Evolutionary conservation across 2,888 invertebrate species (phyloP).

Genomic region (Nebria salina): DNA sequence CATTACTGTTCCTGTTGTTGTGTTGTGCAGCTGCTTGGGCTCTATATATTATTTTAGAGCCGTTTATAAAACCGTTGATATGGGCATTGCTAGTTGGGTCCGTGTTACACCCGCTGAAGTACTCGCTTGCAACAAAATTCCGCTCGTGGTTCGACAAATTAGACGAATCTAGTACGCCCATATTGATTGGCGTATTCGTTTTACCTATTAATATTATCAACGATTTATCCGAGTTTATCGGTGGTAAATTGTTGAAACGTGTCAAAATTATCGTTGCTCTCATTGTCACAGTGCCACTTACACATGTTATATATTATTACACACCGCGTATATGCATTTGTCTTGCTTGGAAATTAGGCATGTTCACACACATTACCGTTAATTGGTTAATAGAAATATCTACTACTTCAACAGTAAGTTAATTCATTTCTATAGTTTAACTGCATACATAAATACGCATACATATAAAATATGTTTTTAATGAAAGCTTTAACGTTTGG

Average conservation of each 20-base stretch:
- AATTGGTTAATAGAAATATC: constrained; percentile 59
- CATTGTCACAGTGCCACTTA: constrained; percentile 61
- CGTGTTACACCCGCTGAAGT: constrained; percentile 94
- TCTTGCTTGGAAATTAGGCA: constrained; percentile 66
- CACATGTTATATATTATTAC: constrained; percentile 75
- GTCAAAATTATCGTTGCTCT: constrained; percentile 68
- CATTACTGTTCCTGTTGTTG: constrained; percentile 77
- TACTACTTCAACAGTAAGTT: constrained; percentile 58
- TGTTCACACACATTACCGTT: constrained; percentile 52
- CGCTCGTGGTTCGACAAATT: constrained; percentile 81
- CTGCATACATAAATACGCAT: no score
- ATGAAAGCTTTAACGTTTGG: no score
- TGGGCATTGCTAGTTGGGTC: constrained; percentile 98
- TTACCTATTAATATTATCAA: constrained; percentile 83
- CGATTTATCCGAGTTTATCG: constrained; percentile 77
- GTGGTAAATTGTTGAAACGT: constrained; percentile 75
- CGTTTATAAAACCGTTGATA: constrained; percentile 91
- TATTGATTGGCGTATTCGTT: constrained; percentile 68
- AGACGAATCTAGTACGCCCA: constrained; percentile 73
- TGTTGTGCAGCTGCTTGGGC: constrained; percentile 78
- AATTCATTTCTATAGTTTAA: background rate
- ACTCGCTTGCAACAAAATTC: constrained; percentile 77
- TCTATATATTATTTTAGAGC: constrained; percentile 85
- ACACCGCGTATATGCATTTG: constrained; percentile 73
- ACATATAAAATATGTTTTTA: no score